phyloP scores from a whole-genome alignment of 37 sponge, comb jelly and placozoan species.

The Spongilla lacustris region DNA sequence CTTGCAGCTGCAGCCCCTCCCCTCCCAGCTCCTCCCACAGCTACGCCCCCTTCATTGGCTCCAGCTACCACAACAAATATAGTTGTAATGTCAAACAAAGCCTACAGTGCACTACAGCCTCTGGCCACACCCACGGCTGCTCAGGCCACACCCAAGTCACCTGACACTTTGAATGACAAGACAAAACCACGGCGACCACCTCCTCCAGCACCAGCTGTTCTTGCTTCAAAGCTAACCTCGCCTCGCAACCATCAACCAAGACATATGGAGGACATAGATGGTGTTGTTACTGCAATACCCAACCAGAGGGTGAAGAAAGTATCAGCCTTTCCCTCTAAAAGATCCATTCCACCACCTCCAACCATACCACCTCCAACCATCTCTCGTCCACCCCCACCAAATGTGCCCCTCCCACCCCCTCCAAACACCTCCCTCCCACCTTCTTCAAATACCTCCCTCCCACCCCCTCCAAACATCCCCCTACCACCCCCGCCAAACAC shows the following conservation, averaged over 20 bases:
- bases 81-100: background rate
- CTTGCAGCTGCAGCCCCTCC: background rate
- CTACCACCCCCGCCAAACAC: background rate
- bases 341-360: slow-evolving; percentile 37
- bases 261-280: background rate
- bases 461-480: background rate
- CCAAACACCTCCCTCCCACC: too few relatives aligned
- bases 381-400: background rate
- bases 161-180: background rate
- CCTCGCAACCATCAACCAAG: too few relatives aligned
- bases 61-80: background rate
- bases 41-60: background rate
- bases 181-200: background rate
- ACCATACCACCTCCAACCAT: background rate
- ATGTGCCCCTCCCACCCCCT: too few relatives aligned
- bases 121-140: background rate
- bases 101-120: background rate
- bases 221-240: background rate
- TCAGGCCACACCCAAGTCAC: background rate
- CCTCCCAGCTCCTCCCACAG: background rate
- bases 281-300: background rate
- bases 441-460: background rate
- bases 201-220: background rate
- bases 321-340: slow-evolving; percentile 8
- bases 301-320: background rate